Conservation (phyloP, 2,888 invertebrate species). For the Synanthedon formicaeformis region DNA sequence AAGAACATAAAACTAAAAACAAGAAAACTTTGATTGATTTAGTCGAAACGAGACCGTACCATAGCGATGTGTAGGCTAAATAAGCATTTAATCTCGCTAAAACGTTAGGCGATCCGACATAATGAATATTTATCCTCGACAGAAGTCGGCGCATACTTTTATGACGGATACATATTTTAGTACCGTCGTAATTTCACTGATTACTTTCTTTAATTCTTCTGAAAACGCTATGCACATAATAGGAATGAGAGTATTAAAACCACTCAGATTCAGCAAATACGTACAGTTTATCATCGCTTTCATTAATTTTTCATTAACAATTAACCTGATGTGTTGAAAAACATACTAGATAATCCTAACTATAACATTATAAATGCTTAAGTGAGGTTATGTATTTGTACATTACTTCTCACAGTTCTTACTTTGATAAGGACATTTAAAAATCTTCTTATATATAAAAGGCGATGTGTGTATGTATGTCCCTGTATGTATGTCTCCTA, state of each 20-base stretch:
- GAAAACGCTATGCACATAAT: slow-evolving; percentile 27
- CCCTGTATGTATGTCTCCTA: too few species aligned
- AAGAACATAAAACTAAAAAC: too few species aligned
- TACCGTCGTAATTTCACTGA: slow-evolving; percentile 64
- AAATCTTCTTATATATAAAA: too few species aligned
- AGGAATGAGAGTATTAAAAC: not conserved
- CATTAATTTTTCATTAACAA: too few species aligned
- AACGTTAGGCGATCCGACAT: slow-evolving; percentile 63
- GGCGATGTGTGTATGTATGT: too few species aligned
- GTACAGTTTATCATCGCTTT: too few species aligned
- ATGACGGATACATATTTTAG: slow-evolving; percentile 70
- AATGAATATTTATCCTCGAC: slow-evolving; percentile 68
- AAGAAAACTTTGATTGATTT: slow-evolving; percentile 43
- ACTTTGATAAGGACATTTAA: too few species aligned
- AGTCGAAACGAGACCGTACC: slow-evolving; percentile 28
- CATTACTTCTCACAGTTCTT: too few species aligned
- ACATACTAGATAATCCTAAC: too few species aligned
- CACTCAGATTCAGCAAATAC: not conserved
- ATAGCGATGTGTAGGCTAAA: slow-evolving; percentile 43
- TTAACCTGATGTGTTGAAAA: too few species aligned
- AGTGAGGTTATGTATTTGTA: too few species aligned
- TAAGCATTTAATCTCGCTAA: slow-evolving; percentile 66
- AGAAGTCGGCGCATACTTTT: slow-evolving; percentile 64
- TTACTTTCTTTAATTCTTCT: slow-evolving; percentile 68
- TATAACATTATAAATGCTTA: too few species aligned